Evolutionary conservation across 2,797 vertebrate genomes (phyloP).

Genomic region (Dryobates pubescens): DNA sequence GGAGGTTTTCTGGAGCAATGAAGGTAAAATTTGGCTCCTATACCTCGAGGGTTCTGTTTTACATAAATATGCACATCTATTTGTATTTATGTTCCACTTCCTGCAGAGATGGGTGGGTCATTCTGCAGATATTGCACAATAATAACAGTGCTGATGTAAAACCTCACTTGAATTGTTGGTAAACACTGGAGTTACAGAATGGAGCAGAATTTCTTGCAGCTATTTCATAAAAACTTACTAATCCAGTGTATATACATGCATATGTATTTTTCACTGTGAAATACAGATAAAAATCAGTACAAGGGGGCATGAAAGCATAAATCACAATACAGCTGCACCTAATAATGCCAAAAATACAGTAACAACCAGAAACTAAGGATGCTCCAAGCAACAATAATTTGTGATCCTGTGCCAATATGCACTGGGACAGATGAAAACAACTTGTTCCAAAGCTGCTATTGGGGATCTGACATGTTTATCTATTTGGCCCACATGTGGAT

Average conservation of each 20-base stretch:
- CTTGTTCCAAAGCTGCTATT: slow-evolving; percentile 29
- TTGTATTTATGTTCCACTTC: not conserved
- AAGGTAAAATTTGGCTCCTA: not conserved
- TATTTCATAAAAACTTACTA: not conserved
- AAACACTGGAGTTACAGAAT: not conserved
- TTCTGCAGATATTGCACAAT: not conserved
- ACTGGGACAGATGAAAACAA: slow-evolving; percentile 38
- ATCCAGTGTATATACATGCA: not conserved
- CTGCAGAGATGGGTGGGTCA: not conserved
- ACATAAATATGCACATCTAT: not conserved
- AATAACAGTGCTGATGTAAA: not conserved
- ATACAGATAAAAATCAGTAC: not conserved
- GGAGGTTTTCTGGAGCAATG: not conserved
- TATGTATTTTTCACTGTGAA: not conserved
- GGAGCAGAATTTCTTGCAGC: not conserved
- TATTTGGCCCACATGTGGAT: slow-evolving; percentile 66
- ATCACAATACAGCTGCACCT: not conserved
- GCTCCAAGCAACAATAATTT: not conserved
- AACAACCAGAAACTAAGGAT: not conserved
- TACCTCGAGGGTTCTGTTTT: not conserved
- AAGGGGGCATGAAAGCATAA: not conserved
- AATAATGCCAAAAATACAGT: not conserved
- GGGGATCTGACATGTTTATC: slow-evolving; percentile 64
- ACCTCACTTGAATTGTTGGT: not conserved
- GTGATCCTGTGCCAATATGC: not conserved